Evolutionary conservation across 2,888 invertebrate genomes (phyloP).

Genomic region (Alloscopus bannaensis): DNA sequence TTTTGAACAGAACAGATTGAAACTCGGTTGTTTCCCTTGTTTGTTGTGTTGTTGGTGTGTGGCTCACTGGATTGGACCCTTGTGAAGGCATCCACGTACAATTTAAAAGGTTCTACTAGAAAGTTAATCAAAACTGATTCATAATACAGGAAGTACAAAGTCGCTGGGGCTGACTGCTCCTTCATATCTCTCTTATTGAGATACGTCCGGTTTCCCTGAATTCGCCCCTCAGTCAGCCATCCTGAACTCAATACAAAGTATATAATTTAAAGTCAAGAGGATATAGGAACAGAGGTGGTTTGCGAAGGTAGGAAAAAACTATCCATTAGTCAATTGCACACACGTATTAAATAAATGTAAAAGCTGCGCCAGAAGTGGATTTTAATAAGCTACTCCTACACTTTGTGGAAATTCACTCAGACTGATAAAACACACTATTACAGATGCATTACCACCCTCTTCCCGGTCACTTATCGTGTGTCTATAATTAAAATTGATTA

Average conservation of each 20-base stretch:
- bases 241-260: slow-evolving; percentile 1
- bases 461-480: slow-evolving; percentile 46
- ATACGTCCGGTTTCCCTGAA: slow-evolving; percentile 35
- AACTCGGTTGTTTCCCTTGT: no score
- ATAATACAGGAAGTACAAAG: slow-evolving; percentile 46
- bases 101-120: no score
- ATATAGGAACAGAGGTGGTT: not conserved
- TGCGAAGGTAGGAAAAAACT: slow-evolving; percentile 23
- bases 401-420: slow-evolving; percentile 6
- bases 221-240: not conserved
- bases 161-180: slow-evolving; percentile 24
- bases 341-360: slow-evolving; percentile 1
- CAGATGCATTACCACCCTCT: slow-evolving; percentile 18
- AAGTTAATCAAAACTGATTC: slow-evolving; percentile 6
- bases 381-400: no score
- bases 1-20: no score
- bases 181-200: slow-evolving; percentile 39
- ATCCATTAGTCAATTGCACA: slow-evolving; percentile 28
- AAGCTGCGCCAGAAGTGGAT: no score
- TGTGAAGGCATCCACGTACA: no score
- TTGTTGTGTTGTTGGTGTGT: no score
- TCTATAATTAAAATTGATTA: slow-evolving; percentile 56
- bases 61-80: no score
- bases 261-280: slow-evolving; percentile 11
- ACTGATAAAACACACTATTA: slow-evolving; percentile 1